Conservation (phyloP, 2,113 vertebrate species). For the Albula glossodonta region DNA sequence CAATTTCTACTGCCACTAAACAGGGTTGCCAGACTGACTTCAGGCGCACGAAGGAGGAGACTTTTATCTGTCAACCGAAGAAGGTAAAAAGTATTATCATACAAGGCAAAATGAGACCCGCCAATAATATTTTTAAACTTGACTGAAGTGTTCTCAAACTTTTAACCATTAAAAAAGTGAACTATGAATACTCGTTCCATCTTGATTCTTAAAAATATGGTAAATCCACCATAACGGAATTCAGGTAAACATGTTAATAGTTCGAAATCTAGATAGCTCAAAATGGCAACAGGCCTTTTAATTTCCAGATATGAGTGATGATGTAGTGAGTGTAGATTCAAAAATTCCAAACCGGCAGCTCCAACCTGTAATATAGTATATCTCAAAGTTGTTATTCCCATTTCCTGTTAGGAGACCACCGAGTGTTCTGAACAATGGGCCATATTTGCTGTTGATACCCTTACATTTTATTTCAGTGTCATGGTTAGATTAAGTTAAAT, state of each 20-base stretch:
- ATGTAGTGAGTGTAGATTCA: neutral
- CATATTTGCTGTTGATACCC: neutral
- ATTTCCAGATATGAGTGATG: neutral
- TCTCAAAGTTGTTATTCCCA: neutral
- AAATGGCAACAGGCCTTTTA: neutral
- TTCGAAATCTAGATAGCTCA: too few relatives aligned
- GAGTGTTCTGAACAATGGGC: neutral
- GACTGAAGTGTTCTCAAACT: too few relatives aligned
- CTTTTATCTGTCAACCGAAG: neutral
- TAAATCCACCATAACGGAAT: too few relatives aligned
- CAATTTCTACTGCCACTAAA: neutral
- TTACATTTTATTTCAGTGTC: neutral
- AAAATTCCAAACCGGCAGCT: neutral
- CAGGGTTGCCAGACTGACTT: neutral
- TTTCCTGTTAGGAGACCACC: neutral
- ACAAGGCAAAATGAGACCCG: too few relatives aligned
- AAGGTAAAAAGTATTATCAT: neutral
- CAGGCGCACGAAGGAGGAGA: neutral
- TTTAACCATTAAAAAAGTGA: too few relatives aligned
- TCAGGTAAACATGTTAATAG: too few relatives aligned
- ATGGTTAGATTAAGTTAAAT: neutral
- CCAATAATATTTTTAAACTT: neutral
- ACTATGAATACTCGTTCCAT: too few relatives aligned
- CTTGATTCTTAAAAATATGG: too few relatives aligned
- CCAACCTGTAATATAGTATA: neutral